A percentile compares a stretch with the other conserved stretches of the same genome.
Conservation (phyloP, 2,113 vertebrate genomes). For the Acrocephalus kingi region DNA sequence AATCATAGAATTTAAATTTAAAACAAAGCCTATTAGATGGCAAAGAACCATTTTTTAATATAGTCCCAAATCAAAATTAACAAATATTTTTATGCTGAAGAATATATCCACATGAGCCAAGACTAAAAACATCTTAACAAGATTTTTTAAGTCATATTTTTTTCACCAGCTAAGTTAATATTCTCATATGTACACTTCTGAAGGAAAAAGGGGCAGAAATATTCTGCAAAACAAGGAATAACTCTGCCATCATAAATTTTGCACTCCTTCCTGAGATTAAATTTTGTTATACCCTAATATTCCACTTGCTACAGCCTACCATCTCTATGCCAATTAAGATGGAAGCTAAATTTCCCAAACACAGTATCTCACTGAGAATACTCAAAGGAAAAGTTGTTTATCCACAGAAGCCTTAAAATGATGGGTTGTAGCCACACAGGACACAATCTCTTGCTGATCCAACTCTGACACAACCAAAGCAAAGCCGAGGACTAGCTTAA, state of each 20-base stretch:
- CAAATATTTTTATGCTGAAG: neutral
- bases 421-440: neutral
- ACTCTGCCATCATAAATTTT: neutral
- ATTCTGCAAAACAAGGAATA: neutral
- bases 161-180: neutral
- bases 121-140: neutral
- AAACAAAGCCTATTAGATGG: neutral
- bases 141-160: neutral
- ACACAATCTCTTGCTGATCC: neutral
- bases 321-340: neutral
- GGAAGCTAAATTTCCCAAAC: neutral
- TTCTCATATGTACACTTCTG: neutral
- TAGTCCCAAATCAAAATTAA: neutral
- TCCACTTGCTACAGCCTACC: neutral
- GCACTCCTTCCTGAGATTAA: neutral
- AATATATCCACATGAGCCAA: accelerated
- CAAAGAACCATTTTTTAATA: neutral
- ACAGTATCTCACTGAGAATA: neutral
- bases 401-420: neutral
- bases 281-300: neutral
- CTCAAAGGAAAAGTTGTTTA: neutral
- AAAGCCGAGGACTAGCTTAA: neutral
- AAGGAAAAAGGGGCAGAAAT: neutral
- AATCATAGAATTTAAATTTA: neutral
- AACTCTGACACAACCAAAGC: neutral